Base-by-base conservation (phyloP, 1,140 invertebrate genomes). In the Nebria ingens region DNA sequence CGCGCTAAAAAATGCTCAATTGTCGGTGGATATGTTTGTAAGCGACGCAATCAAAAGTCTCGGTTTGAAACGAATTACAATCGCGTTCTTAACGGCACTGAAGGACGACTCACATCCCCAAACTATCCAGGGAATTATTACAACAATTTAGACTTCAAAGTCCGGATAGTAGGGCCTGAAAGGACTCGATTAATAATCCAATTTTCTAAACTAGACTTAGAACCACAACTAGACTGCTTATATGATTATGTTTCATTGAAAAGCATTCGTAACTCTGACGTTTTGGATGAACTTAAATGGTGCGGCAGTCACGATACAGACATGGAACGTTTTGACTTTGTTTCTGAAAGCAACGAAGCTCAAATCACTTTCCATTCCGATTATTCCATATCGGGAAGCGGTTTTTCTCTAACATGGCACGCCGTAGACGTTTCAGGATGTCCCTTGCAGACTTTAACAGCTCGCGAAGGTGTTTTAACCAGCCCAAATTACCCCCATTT, bases 401-500 rank as follows among this genome's bases (percentile, higher is more conserved):
- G 85, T 1, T 88, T 85, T 65, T 73, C 76, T 2, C 67, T 82
- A 2, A 69, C 64, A 1, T 89, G 85, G 85, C 71, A 76, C 25
- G 78, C 83, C 0, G 79, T 87, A 0, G 83, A 86, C 57, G 72
- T 86, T 20, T 75, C 75, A 0, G 76, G 78, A 1, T 88, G 86
- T 68, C 80, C 80, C 0, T 71, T 75, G 1, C 79, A 81, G 60
- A 82, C 79, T 0, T 66, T 81, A 52, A 83, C 81, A 0, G 77
- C 81, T 1, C 77, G 76, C 53, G 78, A 82, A 60, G 81, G 81
- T 0, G 61, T 69, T 0, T 55, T 81, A 1, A 61, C 67, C 4
- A 84, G 80, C 56, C 83, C 85, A 0, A 85, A 86, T 66, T 87
- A 82, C 67, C 85, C 85, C 0, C 63, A 81, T 54, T 82, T 82